Evolutionary conservation across 2,888 invertebrate genomes (phyloP).

Genomic region (Cosmia trapezina): DNA sequence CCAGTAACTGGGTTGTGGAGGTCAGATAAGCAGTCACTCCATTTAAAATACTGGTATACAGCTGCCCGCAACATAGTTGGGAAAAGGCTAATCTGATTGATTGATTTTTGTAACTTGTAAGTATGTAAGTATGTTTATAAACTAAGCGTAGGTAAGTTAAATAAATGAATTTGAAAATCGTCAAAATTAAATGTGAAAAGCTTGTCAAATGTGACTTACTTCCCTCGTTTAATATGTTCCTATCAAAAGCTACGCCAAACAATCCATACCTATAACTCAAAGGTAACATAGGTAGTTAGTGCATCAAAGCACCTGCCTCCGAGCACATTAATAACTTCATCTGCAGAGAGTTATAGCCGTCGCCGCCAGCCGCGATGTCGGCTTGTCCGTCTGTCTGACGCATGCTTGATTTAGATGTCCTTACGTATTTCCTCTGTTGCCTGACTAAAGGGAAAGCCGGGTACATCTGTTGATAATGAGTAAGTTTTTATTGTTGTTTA

Average conservation of each 20-base stretch:
- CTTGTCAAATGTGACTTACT: not conserved
- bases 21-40: too few relatives aligned
- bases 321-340: constrained; percentile 82
- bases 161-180: not conserved
- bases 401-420: constrained; percentile 82
- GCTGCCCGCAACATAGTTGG: too few relatives aligned
- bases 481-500: not conserved
- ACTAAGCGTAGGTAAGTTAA: too few relatives aligned
- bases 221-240: not conserved
- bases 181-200: not conserved
- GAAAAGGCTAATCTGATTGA: too few relatives aligned
- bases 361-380: constrained; percentile 71
- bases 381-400: constrained; percentile 76
- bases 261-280: constrained; percentile 20
- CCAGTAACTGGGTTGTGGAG: too few relatives aligned
- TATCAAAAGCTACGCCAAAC: not conserved
- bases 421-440: constrained; percentile 71
- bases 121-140: too few relatives aligned
- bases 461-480: constrained; percentile 7
- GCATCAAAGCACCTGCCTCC: constrained; percentile 60
- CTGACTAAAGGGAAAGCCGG: constrained; percentile 35
- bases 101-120: too few relatives aligned
- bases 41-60: too few relatives aligned
- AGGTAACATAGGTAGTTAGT: constrained; percentile 53
- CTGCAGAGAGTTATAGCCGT: constrained; percentile 76